Conservation (phyloP, 2,888 invertebrate species). For the Drosophila meridionalis region DNA sequence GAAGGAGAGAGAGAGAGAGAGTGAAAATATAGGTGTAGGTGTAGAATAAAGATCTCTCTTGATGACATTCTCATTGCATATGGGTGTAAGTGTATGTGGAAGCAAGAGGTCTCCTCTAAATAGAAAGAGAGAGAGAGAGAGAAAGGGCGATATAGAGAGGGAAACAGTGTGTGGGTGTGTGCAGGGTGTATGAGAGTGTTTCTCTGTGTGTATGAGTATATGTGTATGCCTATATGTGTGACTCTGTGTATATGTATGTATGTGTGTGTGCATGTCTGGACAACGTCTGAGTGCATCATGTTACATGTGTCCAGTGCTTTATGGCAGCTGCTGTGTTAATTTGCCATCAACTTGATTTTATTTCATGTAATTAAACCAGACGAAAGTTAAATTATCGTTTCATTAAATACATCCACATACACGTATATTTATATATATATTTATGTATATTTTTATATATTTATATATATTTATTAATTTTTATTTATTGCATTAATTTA, state of each 20-base stretch:
- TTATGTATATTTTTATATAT: not conserved
- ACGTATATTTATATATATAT: not conserved
- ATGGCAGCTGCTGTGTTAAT: conserved; percentile 11
- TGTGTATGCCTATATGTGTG: not conserved
- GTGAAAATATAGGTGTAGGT: not conserved
- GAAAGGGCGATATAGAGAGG: not conserved
- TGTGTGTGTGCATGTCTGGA: not conserved
- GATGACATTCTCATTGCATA: no score
- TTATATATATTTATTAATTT: conserved; percentile 1
- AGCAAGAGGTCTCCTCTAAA: no score
- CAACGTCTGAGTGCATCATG: not conserved
- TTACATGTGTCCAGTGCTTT: conserved; percentile 11
- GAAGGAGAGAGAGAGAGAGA: no score
- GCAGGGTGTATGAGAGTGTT: not conserved
- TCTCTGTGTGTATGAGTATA: no score
- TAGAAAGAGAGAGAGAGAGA: no score
- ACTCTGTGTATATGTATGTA: not conserved
- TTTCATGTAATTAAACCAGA: conserved; percentile 10
- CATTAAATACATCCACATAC: not conserved
- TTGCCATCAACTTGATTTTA: conserved; percentile 23
- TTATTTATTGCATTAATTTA: conserved; percentile 17
- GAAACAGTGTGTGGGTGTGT: not conserved
- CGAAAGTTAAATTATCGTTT: not conserved
- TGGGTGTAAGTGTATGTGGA: no score
- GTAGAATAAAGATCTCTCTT: no score